Conservation (phyloP, 2,113 vertebrate genomes). For the Glaucidium brasilianum region DNA sequence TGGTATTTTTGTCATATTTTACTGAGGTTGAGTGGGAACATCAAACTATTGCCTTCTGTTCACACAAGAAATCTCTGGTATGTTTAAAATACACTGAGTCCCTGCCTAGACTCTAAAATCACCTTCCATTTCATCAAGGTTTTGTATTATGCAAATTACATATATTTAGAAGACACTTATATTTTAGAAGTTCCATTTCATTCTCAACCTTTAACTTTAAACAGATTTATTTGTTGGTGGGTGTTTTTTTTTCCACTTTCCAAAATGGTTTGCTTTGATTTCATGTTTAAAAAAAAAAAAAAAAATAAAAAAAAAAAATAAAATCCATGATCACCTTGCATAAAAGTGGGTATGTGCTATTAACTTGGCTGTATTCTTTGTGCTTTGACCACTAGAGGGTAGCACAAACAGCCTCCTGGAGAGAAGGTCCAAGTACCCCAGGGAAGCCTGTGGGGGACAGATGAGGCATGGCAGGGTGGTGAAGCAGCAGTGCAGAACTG, state of each 20-base stretch:
- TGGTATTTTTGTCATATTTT: slow-evolving; percentile 11
- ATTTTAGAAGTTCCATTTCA: neutral
- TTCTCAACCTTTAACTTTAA: neutral
- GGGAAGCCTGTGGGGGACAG: neutral
- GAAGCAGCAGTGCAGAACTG: neutral
- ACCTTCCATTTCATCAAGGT: slow-evolving; percentile 29
- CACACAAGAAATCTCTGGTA: neutral
- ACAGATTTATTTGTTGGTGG: neutral
- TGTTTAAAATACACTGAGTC: neutral
- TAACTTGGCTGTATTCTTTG: neutral
- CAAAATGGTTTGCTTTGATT: neutral
- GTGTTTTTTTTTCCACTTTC: neutral
- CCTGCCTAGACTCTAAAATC: neutral
- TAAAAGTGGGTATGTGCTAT: neutral
- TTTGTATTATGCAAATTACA: slow-evolving; percentile 14
- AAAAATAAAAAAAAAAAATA: neutral
- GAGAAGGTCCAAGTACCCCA: neutral
- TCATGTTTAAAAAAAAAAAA: neutral
- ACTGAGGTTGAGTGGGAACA: slow-evolving; percentile 13
- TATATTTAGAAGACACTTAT: neutral
- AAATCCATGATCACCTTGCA: neutral
- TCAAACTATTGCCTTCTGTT: slow-evolving; percentile 10
- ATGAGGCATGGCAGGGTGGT: no score
- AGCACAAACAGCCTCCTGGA: slow-evolving; percentile 40
- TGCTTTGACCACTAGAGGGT: slow-evolving; percentile 49